phyloP scores from a whole-genome alignment of 2,888 invertebrate genomes.

The Agonopterix arenella region DNA sequence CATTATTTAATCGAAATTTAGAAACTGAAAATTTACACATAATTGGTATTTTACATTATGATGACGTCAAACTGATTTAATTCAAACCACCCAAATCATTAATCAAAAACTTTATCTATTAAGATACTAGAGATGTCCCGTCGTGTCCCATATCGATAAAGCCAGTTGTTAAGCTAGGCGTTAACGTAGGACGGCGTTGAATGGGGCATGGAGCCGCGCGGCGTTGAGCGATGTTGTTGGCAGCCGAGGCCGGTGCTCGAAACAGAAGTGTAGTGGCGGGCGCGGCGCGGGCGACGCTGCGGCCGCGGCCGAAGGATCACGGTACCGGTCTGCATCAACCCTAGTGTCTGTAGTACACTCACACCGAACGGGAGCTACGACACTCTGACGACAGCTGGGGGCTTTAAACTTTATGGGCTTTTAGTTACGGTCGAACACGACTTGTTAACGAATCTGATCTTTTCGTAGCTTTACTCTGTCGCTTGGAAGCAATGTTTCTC shows the following conservation, averaged over 20 bases:
- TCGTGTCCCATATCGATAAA: conserved; percentile 1
- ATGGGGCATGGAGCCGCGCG: conserved; percentile 67
- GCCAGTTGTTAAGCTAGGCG: conserved; percentile 53
- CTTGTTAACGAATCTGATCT: too few relatives aligned
- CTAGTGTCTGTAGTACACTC: background rate
- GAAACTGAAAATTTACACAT: too few relatives aligned
- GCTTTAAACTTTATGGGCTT: too few relatives aligned
- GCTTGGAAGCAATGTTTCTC: too few relatives aligned
- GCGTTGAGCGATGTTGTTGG: conserved; percentile 74
- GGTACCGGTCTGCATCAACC: conserved; percentile 42
- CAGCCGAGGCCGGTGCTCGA: conserved; percentile 72
- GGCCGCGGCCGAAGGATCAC: conserved; percentile 72
- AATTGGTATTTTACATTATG: too few relatives aligned
- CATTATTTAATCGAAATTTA: too few relatives aligned
- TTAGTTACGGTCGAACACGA: too few relatives aligned
- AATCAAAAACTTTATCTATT: background rate
- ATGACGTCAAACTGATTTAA: too few relatives aligned
- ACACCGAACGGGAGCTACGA: background rate
- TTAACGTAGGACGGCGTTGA: conserved; percentile 68
- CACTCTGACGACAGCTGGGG: too few relatives aligned
- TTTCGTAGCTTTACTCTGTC: too few relatives aligned
- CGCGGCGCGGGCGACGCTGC: conserved; percentile 69
- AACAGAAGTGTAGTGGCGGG: conserved; percentile 76
- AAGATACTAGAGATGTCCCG: conserved; percentile 16
- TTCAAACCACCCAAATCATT: too few relatives aligned